These are phyloP conservation scores for Pelobates cultripes DNA, from an alignment of 2,797 vertebrate species.

Conservation along the genomic window DNA sequence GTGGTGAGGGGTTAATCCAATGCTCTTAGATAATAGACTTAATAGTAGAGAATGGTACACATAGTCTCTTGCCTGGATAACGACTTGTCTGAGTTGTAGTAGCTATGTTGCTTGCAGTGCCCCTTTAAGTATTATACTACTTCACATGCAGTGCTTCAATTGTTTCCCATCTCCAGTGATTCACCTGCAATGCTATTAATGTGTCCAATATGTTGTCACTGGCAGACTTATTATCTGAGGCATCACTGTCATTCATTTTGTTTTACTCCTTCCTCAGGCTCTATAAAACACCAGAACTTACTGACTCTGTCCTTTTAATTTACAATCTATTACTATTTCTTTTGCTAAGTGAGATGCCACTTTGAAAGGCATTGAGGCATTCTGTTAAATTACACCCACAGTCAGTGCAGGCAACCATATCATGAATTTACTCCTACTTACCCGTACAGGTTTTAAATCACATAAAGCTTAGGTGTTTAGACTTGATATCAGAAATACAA, in stretches of 20 bases:
- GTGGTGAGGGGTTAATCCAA: no score
- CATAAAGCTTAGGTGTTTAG: not conserved
- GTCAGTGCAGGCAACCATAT: slow-evolving; percentile 50
- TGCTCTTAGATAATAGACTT: no score
- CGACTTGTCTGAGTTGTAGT: no score
- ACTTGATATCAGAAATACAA: slow-evolving; percentile 1
- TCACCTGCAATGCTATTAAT: no score
- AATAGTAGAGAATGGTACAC: no score
- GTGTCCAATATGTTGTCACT: no score
- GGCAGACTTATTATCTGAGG: no score
- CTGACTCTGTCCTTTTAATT: slow-evolving; percentile 58
- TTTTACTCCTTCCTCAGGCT: slow-evolving; percentile 60
- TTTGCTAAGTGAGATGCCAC: slow-evolving; percentile 65
- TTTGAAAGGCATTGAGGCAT: slow-evolving; percentile 60
- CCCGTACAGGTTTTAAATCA: slow-evolving; percentile 39
- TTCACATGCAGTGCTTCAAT: no score
- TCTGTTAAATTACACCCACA: slow-evolving; percentile 58
- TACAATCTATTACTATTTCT: slow-evolving; percentile 51
- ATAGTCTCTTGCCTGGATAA: no score
- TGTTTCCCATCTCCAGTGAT: no score
- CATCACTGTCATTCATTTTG: slow-evolving; percentile 58
- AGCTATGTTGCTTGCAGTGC: no score
- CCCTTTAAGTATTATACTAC: no score
- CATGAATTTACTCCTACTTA: slow-evolving; percentile 53
- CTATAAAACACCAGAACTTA: slow-evolving; percentile 62